A percentile compares a stretch with the other conserved stretches of the same genome.
Evolutionary conservation across 2,797 vertebrate species (phyloP).

Genomic region (Octomys mimax): DNA sequence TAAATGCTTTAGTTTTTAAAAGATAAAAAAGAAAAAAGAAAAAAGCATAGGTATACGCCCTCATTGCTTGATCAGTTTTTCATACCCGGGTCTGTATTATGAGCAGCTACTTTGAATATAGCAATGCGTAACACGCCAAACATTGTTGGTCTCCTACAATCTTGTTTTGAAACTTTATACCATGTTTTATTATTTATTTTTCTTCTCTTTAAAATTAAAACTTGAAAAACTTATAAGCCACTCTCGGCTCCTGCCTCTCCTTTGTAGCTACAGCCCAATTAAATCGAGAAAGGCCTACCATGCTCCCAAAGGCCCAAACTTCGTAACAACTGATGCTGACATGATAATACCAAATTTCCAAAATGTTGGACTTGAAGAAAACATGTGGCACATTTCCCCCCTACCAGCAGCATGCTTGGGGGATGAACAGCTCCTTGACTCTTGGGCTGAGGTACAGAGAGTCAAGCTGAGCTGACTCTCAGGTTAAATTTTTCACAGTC

Average conservation of each 20-base stretch:
- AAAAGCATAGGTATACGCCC: no score
- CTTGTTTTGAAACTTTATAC: no score
- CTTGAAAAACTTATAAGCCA: no score
- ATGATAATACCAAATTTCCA: background rate
- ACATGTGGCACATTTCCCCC: background rate
- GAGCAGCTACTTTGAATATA: no score
- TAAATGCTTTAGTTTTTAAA: no score
- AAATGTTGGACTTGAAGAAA: background rate
- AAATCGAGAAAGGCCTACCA: background rate
- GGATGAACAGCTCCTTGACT: background rate
- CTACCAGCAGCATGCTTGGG: background rate
- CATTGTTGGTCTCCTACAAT: no score
- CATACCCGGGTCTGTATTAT: no score
- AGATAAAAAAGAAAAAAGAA: no score
- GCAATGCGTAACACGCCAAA: no score
- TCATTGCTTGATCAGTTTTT: no score
- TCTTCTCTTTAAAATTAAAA: no score
- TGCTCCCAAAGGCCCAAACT: constrained; percentile 37
- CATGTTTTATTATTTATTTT: no score
- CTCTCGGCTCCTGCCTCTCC: constrained; percentile 3
- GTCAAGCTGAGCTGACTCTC: background rate
- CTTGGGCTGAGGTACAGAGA: background rate
- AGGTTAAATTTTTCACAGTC: background rate
- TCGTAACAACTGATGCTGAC: background rate
- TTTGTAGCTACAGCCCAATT: constrained; percentile 37